These are phyloP conservation scores for Habrosyne pyritoides DNA, from an alignment of 2,888 invertebrate genomes.

Conservation along the genomic window DNA sequence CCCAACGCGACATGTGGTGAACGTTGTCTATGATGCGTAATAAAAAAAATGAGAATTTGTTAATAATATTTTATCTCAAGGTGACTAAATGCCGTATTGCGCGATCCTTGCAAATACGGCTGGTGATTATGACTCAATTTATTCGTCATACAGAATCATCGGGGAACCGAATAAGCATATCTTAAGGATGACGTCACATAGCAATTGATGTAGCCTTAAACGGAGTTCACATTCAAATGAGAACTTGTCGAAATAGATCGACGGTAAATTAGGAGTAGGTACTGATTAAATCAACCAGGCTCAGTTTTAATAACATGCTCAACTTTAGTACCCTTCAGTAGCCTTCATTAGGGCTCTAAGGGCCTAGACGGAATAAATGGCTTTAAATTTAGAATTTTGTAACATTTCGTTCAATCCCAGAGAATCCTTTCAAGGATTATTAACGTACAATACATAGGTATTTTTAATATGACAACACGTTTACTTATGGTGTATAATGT, in stretches of 20 bases:
- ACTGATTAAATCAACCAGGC: not conserved
- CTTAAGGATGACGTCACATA: not conserved
- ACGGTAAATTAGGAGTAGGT: not conserved
- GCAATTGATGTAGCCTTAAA: not conserved
- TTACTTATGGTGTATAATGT: constrained; percentile 5
- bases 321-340: no score
- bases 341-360: no score
- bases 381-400: no score
- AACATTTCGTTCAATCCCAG: not conserved
- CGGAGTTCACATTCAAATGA: not conserved
- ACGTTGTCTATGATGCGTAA: no score
- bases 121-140: not conserved
- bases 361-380: no score
- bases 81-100: not conserved
- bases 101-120: not conserved
- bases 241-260: not conserved
- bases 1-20: no score
- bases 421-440: constrained; percentile 39
- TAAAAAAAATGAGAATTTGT: not conserved
- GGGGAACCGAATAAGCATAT: not conserved
- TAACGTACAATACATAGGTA: constrained; percentile 50
- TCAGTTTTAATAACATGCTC: no score
- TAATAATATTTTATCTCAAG: not conserved
- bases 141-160: not conserved
- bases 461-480: constrained; percentile 49